A percentile compares a stretch with the other conserved stretches of the same genome.
Evolutionary conservation across 1,140 invertebrate species (phyloP).

Genomic region (Drosophila nigrodunni): DNA sequence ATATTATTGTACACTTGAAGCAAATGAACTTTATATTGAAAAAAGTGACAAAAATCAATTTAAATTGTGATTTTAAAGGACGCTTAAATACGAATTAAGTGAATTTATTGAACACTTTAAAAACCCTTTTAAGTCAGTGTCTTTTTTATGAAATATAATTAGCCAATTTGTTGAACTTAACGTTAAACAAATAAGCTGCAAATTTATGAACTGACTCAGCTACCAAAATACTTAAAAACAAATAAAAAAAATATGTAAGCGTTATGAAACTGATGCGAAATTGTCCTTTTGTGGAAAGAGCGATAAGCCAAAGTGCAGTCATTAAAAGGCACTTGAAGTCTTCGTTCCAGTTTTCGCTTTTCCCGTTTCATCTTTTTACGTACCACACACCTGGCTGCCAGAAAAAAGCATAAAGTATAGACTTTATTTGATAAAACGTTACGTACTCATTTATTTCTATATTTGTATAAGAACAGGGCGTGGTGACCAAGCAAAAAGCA

Average conservation of each 20-base stretch:
- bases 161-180: constrained; percentile 52
- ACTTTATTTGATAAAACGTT: constrained; percentile 63
- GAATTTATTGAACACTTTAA: constrained; percentile 52
- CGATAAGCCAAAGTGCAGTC: constrained; percentile 55
- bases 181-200: constrained; percentile 40
- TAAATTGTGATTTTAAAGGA: constrained; percentile 7
- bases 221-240: constrained; percentile 30
- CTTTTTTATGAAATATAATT: constrained; percentile 64
- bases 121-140: constrained; percentile 21
- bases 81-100: constrained; percentile 58
- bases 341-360: neutral
- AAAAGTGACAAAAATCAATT: constrained; percentile 24
- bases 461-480: constrained; percentile 20
- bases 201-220: constrained; percentile 63
- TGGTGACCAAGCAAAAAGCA: constrained; percentile 18
- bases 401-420: constrained; percentile 55
- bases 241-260: constrained; percentile 27
- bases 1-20: constrained; percentile 35
- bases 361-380: neutral
- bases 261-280: constrained; percentile 27
- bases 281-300: constrained; percentile 60
- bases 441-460: constrained; percentile 17
- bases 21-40: constrained; percentile 34
- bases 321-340: constrained; percentile 55
- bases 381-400: neutral